Evolutionary conservation across 1,140 invertebrate species (phyloP), one percentile per base, ranked within the genome.

Genomic region (Mizuhopecten yessoensis): DNA sequence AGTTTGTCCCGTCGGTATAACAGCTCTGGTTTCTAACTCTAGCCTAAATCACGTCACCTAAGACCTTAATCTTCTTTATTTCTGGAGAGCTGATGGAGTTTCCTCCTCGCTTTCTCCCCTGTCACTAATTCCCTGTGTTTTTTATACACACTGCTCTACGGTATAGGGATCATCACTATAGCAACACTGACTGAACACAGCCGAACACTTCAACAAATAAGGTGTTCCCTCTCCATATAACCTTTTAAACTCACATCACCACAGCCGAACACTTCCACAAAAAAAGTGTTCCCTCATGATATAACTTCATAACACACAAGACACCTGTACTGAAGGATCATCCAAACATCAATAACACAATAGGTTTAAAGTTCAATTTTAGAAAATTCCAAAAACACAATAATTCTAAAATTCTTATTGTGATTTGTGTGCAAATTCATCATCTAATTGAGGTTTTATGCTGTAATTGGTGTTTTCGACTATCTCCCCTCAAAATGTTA

Each of bases 361-460:
- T 13, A n/a, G 57, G 57, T n/a, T 75, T 75, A 75, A 75, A 75
- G 57, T 75, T 75, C 57, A 75, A 75, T 75, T 75, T 29, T 23
- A 75, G 57, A n/a, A 75, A 75, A 75, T 75, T 75, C 57, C 57
- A 75, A 75, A 29, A 75, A 75, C 57, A 75, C 57, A 23, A 29
- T 5, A 3, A 75, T 29, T 75, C n/a, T n/a, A n/a, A n/a, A n/a
- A n/a, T n/a, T n/a, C n/a, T n/a, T n/a, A n/a, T n/a, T n/a, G n/a
- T n/a, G n/a, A n/a, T n/a, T n/a, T n/a, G n/a, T n/a, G n/a, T n/a
- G n/a, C n/a, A n/a, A n/a, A n/a, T n/a, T n/a, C n/a, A n/a, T n/a
- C n/a, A n/a, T n/a, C n/a, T n/a, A n/a, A n/a, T n/a, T n/a, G n/a
- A n/a, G n/a, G n/a, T n/a, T n/a, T n/a, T n/a, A n/a, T n/a, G n/a